These are phyloP conservation scores for Bettongia penicillata DNA, from an alignment of 2,113 vertebrate genomes.

Conservation along the genomic window DNA sequence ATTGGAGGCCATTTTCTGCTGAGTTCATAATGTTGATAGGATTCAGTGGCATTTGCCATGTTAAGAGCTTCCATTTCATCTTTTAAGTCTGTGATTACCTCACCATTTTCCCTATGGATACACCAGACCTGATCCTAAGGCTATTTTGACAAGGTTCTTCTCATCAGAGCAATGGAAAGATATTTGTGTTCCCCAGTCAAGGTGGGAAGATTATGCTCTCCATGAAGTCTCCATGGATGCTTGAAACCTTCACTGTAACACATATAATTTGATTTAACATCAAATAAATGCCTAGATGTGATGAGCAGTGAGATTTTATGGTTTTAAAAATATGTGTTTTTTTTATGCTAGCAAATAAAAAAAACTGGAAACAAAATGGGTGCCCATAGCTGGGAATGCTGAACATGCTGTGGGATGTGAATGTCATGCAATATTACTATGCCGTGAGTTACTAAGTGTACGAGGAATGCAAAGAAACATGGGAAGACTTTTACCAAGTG, in stretches of 20 bases:
- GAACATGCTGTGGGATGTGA: background rate
- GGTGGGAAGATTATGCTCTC: background rate
- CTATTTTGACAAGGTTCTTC: background rate
- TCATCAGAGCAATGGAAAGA: background rate
- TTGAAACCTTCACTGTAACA: background rate
- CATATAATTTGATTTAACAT: background rate
- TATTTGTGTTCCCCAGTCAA: background rate
- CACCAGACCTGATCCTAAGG: background rate
- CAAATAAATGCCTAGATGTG: background rate
- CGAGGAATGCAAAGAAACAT: background rate
- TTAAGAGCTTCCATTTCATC: background rate
- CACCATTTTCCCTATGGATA: background rate
- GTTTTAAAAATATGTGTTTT: background rate
- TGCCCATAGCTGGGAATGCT: background rate
- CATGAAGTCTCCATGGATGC: background rate
- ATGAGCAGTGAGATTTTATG: background rate
- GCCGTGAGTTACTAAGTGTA: background rate
- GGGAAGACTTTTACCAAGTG: background rate
- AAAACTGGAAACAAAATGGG: background rate
- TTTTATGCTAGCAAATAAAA: background rate
- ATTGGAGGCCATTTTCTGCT: background rate
- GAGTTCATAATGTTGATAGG: background rate
- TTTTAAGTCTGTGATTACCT: background rate
- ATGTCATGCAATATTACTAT: background rate
- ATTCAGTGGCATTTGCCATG: background rate